phyloP scores from a whole-genome alignment of 2,113 vertebrate species.

The Apeltes quadracus region DNA sequence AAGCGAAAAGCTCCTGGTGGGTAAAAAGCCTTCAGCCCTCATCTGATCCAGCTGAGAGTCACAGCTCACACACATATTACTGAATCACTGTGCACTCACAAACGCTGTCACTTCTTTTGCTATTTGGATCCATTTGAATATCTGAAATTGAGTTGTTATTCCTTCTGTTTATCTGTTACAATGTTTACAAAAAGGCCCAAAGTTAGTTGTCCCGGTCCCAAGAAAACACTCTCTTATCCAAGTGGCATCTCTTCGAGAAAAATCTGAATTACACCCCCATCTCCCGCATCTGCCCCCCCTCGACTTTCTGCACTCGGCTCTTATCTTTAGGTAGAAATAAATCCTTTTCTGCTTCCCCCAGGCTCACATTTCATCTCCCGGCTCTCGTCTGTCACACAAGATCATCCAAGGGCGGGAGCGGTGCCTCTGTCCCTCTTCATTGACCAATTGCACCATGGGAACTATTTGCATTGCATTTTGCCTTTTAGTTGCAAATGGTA shows the following conservation, averaged over 20 bases:
- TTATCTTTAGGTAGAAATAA: conserved; percentile 49
- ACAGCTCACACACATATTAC: background rate
- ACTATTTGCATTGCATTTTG: background rate
- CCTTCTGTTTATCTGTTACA: background rate
- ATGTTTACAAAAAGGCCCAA: background rate
- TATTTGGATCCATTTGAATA: background rate
- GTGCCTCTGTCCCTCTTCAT: background rate
- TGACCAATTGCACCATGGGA: background rate
- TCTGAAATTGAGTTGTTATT: background rate
- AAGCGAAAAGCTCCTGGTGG: background rate
- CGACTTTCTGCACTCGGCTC: conserved; percentile 23
- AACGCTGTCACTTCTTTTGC: background rate
- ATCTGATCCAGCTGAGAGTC: background rate
- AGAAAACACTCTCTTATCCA: conserved; percentile 15
- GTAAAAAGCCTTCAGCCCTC: background rate
- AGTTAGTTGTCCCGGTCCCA: background rate
- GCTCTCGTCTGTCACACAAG: conserved; percentile 23
- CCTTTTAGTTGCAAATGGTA: background rate
- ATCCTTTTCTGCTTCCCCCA: conserved; percentile 21
- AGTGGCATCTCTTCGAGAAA: conserved; percentile 32
- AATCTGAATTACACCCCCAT: conserved; percentile 32
- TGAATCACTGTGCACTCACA: background rate
- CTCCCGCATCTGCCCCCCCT: conserved; percentile 7
- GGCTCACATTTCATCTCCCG: conserved; percentile 22
- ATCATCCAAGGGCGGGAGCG: conserved; percentile 1